Evolutionary conservation across 2,113 vertebrate genomes (phyloP), one percentile per base, ranked within the genome.

Genomic region (Salvelinus namaycush): DNA sequence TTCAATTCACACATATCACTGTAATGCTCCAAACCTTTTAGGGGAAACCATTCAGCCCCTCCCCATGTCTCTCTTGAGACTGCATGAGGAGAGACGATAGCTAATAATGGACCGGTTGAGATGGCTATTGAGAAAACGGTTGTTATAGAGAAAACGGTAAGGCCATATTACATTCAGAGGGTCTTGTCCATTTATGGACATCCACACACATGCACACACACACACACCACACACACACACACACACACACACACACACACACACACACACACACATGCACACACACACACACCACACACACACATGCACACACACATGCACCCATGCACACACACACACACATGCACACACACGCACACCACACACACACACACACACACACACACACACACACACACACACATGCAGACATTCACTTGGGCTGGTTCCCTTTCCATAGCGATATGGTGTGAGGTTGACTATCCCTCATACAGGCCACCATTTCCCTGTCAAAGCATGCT

Each of bases 161-260:
- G n/a, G 7, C 59, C n/a, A n/a, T 62, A 5, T 54, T 60, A 76
- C 75, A 76, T 68, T 76, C 79, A 80, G 59, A 75, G 34, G 20
- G 59, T 71, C 74, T 34, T 72, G 74, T 70, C 62, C 70, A 69
- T 69, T 69, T 65, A 3, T 34, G 59, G 68, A 77, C 68, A 59
- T n/a, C 73, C 29, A 31, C 44, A 80, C 39, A 73, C 9, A 72
- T 59, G 75, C 62, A 72, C 74, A 12, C 2, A 27, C 27, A 27
- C 2, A 73, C 29, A 73, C 60, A 27, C 72, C 72, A 73, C 27
- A 48, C 16, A 39, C 31, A 73, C 29, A 73, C 60, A 27, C 72
- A 26, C 72, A 73, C 27, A 48, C 16, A 39, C 31, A 34, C 34
- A 24, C 5, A 27, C 34, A 59, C n/a, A 70, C 62, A 78, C 29